Conservation (phyloP, 1,140 invertebrate genomes). For the Brachionus angularis region DNA sequence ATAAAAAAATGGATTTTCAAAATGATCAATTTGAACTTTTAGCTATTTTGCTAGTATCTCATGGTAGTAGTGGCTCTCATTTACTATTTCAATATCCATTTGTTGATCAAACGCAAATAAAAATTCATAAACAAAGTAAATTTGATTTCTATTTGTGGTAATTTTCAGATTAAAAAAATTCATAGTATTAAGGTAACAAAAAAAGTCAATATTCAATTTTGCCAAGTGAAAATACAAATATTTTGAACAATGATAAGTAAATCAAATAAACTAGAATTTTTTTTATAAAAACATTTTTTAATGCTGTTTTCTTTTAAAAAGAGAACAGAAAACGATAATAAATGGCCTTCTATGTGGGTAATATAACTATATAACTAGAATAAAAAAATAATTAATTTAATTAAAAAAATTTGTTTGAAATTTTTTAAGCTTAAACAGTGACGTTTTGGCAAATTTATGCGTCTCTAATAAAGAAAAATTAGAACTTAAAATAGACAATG, state of each 20-base stretch:
- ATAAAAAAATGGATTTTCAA: slow-evolving; percentile 13
- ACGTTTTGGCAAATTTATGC: slow-evolving; percentile 16
- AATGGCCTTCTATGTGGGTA: slow-evolving; percentile 40
- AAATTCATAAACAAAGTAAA: slow-evolving; percentile 27
- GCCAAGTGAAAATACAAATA: background rate
- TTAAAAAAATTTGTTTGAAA: background rate
- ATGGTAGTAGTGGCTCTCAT: slow-evolving; percentile 20
- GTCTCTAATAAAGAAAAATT: slow-evolving; percentile 12
- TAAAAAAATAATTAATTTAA: background rate
- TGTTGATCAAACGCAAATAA: background rate
- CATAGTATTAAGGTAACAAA: background rate
- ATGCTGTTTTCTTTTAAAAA: background rate
- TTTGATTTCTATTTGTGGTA: background rate
- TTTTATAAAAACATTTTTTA: too few relatives aligned
- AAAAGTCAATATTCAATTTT: slow-evolving; percentile 14
- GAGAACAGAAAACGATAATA: background rate
- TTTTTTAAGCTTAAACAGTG: background rate
- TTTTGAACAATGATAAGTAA: too few relatives aligned
- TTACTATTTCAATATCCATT: slow-evolving; percentile 37
- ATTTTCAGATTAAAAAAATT: too few relatives aligned
- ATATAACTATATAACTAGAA: background rate
- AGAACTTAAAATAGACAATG: slow-evolving; percentile 43
- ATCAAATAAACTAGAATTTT: too few relatives aligned
- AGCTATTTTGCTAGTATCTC: slow-evolving; percentile 14
- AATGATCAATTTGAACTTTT: slow-evolving; percentile 27